Evolutionary conservation across 2,888 invertebrate genomes (phyloP).

Genomic region (Tribolium freemani): DNA sequence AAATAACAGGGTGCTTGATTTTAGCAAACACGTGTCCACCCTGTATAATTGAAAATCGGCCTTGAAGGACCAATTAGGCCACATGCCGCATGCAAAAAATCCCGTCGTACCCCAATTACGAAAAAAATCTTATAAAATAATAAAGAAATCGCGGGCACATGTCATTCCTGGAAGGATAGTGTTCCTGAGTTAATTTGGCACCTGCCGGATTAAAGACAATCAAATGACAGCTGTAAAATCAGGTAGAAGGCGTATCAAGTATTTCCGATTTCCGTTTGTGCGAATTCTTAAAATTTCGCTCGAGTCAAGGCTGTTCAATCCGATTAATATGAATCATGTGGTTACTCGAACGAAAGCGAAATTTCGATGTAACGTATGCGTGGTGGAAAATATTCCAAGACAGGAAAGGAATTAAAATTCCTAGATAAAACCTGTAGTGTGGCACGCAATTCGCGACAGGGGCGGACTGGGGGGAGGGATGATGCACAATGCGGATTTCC

Average conservation of each 20-base stretch:
- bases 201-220: constrained; percentile 24
- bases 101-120: constrained; percentile 13
- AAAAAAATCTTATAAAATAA: constrained; percentile 22
- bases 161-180: constrained; percentile 22
- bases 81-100: constrained; percentile 13
- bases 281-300: constrained; percentile 25
- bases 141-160: constrained; percentile 22
- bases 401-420: constrained; percentile 36
- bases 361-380: constrained; percentile 24
- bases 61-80: constrained; percentile 11
- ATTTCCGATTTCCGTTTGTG: constrained; percentile 35
- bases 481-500: constrained; percentile 13
- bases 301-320: constrained; percentile 29
- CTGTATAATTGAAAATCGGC: neutral
- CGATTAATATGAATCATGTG: constrained; percentile 22
- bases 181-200: constrained; percentile 10
- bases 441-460: constrained; percentile 26
- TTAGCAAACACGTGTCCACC: neutral
- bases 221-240: constrained; percentile 22
- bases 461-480: neutral
- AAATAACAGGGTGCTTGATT: neutral
- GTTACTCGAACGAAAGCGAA: constrained; percentile 22
- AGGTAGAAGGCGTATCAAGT: constrained; percentile 27
- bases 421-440: constrained; percentile 17
- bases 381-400: constrained; percentile 22